phyloP scores from a whole-genome alignment of 2,113 vertebrate genomes.

The Leucosticte australis region DNA sequence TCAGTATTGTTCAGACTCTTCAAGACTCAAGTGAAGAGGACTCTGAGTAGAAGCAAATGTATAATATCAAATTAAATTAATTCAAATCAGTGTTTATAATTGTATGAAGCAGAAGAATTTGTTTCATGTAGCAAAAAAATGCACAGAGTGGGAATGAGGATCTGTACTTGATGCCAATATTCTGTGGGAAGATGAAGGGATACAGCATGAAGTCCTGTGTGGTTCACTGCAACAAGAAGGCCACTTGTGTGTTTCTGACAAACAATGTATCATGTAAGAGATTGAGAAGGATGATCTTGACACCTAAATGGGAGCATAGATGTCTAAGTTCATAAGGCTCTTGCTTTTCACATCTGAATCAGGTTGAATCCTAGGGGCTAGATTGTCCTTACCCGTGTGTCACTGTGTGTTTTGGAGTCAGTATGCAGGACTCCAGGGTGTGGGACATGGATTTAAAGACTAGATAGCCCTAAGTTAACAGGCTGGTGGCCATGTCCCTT shows the following conservation, averaged over 20 bases:
- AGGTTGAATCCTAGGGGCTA: background rate
- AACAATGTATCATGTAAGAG: accelerated
- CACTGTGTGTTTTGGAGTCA: background rate
- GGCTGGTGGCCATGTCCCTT: background rate
- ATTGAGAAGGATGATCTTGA: background rate
- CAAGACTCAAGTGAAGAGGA: background rate
- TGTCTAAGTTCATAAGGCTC: background rate
- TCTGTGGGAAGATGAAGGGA: background rate
- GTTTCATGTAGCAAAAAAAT: background rate
- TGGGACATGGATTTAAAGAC: background rate
- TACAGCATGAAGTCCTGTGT: background rate
- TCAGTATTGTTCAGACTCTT: background rate
- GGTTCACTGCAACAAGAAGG: background rate
- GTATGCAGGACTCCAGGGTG: background rate
- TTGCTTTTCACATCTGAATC: background rate
- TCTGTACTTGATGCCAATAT: background rate
- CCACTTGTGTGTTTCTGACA: background rate
- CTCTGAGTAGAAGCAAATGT: background rate
- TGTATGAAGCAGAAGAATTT: background rate
- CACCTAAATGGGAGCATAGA: background rate
- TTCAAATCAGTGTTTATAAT: background rate
- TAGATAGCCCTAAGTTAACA: background rate
- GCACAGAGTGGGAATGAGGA: background rate
- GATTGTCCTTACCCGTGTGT: background rate
- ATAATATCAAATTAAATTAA: background rate